Evolutionary conservation across 92 coral and sea anemone genomes (phyloP).

Genomic region (Actinostola sp.): DNA sequence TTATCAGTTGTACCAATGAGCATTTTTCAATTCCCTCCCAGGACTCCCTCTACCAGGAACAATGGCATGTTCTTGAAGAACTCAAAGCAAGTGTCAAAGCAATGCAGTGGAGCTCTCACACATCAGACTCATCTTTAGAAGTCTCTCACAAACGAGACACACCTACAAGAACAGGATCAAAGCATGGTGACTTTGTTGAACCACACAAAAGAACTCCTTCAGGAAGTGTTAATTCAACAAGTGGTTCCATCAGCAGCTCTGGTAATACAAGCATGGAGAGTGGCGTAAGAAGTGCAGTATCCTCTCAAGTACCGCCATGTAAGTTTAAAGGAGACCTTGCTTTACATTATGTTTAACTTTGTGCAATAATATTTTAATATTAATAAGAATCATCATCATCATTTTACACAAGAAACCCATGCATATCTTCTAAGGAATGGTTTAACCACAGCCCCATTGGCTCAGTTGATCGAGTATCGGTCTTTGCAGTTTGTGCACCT

Average conservation of each 20-base stretch:
- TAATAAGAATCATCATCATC: no score
- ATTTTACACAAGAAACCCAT: no score
- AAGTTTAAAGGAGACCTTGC: no score
- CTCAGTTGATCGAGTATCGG: no score
- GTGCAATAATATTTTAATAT: no score
- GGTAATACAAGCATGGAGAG: conserved; percentile 1
- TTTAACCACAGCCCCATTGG: no score
- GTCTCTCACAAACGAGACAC: background rate
- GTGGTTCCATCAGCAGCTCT: conserved; percentile 30
- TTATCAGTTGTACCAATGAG: no score
- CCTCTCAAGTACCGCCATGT: background rate
- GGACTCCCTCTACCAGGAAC: conserved; percentile 67
- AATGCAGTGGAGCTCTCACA: conserved; percentile 59
- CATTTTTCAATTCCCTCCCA: conserved; percentile 8
- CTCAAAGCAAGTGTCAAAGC: conserved; percentile 82
- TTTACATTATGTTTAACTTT: no score
- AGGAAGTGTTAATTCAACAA: conserved; percentile 18
- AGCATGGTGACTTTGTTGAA: conserved; percentile 32
- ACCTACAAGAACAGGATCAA: conserved; percentile 8
- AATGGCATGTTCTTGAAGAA: conserved; percentile 81
- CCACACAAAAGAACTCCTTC: conserved; percentile 37
- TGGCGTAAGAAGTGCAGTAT: conserved; percentile 1
- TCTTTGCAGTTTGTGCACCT: no score
- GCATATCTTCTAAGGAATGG: no score
- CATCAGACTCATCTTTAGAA: conserved; percentile 29